Percentiles rank a stretch among this genome's conserved stretches.
Conservation (phyloP, 2,113 vertebrate species). For the Dicentrarchus labrax region DNA sequence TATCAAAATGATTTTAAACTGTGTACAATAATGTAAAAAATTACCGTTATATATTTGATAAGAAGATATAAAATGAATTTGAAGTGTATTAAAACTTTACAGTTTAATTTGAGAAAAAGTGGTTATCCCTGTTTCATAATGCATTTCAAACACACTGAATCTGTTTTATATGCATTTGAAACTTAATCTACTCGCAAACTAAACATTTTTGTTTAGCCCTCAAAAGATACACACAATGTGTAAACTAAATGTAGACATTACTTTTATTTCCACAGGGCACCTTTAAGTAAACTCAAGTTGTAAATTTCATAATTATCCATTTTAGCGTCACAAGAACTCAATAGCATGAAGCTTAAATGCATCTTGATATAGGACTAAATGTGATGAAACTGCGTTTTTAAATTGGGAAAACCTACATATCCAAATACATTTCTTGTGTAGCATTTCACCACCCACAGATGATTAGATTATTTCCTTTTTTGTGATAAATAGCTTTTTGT, state of each 20-base stretch:
- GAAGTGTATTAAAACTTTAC: slow-evolving; percentile 21
- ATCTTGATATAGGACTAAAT: not conserved
- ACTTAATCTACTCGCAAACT: not conserved
- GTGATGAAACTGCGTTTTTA: not conserved
- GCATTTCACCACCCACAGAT: not conserved
- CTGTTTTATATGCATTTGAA: not conserved
- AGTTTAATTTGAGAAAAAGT: slow-evolving; percentile 27
- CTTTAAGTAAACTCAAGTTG: not conserved
- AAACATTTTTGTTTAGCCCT: too few species aligned
- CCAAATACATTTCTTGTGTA: not conserved
- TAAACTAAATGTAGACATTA: not conserved
- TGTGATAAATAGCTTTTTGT: not conserved
- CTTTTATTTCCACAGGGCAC: slow-evolving; percentile 8
- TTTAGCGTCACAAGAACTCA: not conserved
- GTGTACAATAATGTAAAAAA: not conserved
- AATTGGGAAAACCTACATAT: not conserved
- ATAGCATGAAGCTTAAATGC: not conserved
- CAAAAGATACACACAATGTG: not conserved
- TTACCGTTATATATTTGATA: not conserved
- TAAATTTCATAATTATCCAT: not conserved
- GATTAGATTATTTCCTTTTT: not conserved
- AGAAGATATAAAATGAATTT: not conserved
- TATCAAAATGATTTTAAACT: not conserved
- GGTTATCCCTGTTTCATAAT: slow-evolving; percentile 14
- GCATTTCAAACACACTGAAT: slow-evolving; percentile 7